phyloP scores from a whole-genome alignment of 2,797 vertebrate genomes.

The Lepus oiostolus region DNA sequence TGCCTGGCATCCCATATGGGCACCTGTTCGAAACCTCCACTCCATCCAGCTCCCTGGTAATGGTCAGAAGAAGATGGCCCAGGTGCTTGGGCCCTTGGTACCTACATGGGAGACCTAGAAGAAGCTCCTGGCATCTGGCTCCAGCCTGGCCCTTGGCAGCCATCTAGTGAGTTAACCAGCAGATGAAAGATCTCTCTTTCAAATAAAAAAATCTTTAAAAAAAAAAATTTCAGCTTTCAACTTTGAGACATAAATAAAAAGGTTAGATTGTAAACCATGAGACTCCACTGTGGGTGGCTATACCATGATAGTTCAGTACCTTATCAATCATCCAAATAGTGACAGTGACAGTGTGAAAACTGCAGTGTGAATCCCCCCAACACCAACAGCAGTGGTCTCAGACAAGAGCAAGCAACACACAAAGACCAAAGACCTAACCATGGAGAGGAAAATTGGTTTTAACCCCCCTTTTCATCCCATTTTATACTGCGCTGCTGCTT shows the following conservation, averaged over 20 bases:
- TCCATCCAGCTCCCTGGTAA: too few relatives aligned
- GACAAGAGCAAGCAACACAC: background rate
- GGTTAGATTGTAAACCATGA: background rate
- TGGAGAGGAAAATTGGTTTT: background rate
- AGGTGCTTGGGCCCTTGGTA: too few relatives aligned
- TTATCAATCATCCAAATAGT: background rate
- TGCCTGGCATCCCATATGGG: too few relatives aligned
- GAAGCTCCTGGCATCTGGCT: too few relatives aligned
- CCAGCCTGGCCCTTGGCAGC: too few relatives aligned
- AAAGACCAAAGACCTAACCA: background rate
- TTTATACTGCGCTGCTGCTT: background rate
- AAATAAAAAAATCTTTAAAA: too few relatives aligned
- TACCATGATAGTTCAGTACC: background rate
- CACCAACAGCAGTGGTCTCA: background rate
- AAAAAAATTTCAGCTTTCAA: background rate
- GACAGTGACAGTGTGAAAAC: background rate
- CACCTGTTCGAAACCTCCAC: too few relatives aligned
- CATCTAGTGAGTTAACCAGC: too few relatives aligned
- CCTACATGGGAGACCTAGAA: too few relatives aligned
- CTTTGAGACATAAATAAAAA: background rate
- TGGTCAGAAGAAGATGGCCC: too few relatives aligned
- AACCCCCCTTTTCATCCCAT: background rate
- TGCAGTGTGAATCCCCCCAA: background rate
- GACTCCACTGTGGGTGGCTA: background rate
- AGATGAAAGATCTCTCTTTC: too few relatives aligned